Evolutionary conservation across 2,888 invertebrate genomes (phyloP), one percentile per base, ranked within the genome.

Genomic region (Pollenia labialis): DNA sequence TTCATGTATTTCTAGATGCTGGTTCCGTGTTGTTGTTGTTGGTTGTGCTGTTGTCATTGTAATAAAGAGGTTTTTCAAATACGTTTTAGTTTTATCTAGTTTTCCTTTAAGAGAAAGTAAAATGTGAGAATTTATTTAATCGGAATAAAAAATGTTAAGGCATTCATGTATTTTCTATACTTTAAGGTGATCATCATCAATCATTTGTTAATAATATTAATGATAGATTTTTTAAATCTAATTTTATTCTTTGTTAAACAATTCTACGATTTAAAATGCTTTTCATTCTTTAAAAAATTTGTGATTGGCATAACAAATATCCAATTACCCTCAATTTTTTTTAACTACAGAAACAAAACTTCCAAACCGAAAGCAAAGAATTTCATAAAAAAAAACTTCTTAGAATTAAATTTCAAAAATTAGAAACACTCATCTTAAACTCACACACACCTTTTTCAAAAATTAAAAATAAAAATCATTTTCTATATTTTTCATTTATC

Each of bases 81-180:
- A 44, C 14, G 16, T 44, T 56, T 52, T 46, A 18, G 1, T 54
- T 72, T 48, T 58, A 56, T 16, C n/a, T 69, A 7, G 2, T 52
- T 83, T 56, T 56, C 32, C 2, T 40, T 14, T 8, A 52, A 75
- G 85, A 87, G 81, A 87, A 85, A 85, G 87, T 75, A 79, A 81
- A 84, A 81, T 75, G 75, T 81, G 52, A 81, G 85, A 87, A 87
- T 85, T 68, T 32, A 32, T 32, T 32, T 6, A 32, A 32, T 32
- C 32, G 6, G 23, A 23, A 23, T 23, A 23, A 23, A 23, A 23
- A 23, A 2, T 23, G 23, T 23, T 23, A 23, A 23, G 23, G 23
- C 23, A 23, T 23, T 23, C 23, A 23, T 23, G 2, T 23, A 23
- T 32, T 32, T 32, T 32, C 32, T 32, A 6, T 32, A 32, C 4